These are phyloP conservation scores for Anastrepha ludens DNA, from an alignment of 1,140 invertebrate genomes.

Conservation along the genomic window DNA sequence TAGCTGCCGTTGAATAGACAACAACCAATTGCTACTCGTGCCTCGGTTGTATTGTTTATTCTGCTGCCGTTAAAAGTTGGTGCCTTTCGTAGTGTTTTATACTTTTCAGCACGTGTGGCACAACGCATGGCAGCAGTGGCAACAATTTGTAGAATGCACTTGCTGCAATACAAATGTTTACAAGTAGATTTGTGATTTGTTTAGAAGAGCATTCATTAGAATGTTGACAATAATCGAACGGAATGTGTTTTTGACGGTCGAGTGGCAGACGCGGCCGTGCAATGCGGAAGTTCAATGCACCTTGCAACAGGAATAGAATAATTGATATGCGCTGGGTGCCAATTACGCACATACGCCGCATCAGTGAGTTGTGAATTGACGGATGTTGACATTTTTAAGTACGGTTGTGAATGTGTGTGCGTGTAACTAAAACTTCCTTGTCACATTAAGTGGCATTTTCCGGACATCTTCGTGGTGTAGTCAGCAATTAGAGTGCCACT, in stretches of 20 bases:
- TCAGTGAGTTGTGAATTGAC: not conserved
- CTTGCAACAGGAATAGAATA: not conserved
- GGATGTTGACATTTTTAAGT: conserved; percentile 35
- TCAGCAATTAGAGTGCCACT: conserved; percentile 16
- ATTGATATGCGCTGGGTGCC: not conserved
- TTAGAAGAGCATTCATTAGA: conserved; percentile 39
- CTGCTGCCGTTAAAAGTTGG: not conserved
- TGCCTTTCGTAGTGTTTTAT: conserved; percentile 4
- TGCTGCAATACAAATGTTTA: conserved; percentile 31
- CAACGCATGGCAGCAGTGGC: not conserved
- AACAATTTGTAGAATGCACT: conserved; percentile 20
- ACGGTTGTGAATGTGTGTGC: not conserved
- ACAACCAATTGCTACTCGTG: not conserved
- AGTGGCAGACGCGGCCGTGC: not conserved
- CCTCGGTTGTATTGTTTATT: not conserved
- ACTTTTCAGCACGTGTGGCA: conserved; percentile 48
- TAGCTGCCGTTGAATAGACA: not conserved
- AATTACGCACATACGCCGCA: not conserved
- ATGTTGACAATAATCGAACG: conserved; percentile 43
- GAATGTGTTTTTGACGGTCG: not conserved
- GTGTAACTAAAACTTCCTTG: not conserved
- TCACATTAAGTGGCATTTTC: conserved; percentile 29
- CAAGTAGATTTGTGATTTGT: conserved; percentile 38
- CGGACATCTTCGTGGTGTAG: not conserved
- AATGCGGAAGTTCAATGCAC: conserved; percentile 51